Percentiles rank a stretch among this genome's conserved stretches.
phyloP scores from a whole-genome alignment of 1,140 invertebrate species.

The Drosophila athabasca region DNA sequence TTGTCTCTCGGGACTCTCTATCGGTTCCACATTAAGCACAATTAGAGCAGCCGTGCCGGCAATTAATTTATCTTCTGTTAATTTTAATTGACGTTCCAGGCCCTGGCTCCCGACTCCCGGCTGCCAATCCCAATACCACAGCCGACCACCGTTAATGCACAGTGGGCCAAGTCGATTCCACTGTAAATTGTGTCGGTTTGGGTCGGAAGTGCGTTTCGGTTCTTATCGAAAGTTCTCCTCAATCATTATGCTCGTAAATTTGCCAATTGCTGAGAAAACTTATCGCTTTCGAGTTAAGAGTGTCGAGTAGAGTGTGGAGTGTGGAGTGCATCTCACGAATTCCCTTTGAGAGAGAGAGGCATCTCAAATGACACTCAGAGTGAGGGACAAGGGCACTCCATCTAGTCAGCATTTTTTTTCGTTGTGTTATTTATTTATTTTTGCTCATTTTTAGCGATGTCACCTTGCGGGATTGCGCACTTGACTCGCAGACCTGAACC shows the following conservation, averaged over 20 bases:
- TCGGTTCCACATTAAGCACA: slow-evolving; percentile 74
- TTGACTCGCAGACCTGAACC: slow-evolving; percentile 4
- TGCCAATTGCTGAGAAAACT: slow-evolving; percentile 60
- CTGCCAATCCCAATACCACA: no score
- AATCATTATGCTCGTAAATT: slow-evolving; percentile 69
- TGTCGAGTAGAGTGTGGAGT: not conserved
- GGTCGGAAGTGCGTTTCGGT: slow-evolving; percentile 8
- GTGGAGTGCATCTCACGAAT: no score
- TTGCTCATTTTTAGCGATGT: slow-evolving; percentile 50
- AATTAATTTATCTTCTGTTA: slow-evolving; percentile 78
- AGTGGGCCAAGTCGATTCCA: slow-evolving; percentile 22
- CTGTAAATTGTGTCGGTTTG: not conserved
- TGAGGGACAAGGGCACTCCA: not conserved
- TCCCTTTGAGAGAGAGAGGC: no score
- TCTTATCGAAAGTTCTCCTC: slow-evolving; percentile 46
- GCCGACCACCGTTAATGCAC: slow-evolving; percentile 13
- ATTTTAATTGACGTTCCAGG: slow-evolving; percentile 59
- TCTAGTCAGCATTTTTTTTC: slow-evolving; percentile 4
- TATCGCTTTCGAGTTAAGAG: slow-evolving; percentile 42
- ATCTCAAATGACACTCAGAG: not conserved
- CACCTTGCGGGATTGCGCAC: slow-evolving; percentile 29
- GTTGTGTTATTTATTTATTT: slow-evolving; percentile 18
- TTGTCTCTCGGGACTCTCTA: slow-evolving; percentile 43
- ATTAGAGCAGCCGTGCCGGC: slow-evolving; percentile 66
- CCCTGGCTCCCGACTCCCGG: no score